Conservation (phyloP, 2,888 invertebrate species). For the Serrognathus titanus region DNA sequence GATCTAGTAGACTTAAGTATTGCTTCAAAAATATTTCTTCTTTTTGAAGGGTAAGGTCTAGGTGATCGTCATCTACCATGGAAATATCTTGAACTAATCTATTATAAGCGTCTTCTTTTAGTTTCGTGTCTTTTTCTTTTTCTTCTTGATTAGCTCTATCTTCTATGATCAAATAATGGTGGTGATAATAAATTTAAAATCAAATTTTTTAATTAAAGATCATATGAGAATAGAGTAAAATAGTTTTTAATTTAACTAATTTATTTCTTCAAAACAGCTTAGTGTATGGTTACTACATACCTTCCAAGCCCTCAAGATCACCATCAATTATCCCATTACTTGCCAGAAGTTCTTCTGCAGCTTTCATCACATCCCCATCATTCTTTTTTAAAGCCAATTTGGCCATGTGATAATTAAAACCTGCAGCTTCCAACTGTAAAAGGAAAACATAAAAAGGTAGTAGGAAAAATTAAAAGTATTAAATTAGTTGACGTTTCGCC, state of each 20-base stretch:
- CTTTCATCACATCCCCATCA: conserved; percentile 55
- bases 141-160: conserved; percentile 8
- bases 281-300: background rate
- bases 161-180: conserved; percentile 1
- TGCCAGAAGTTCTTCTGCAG: conserved; percentile 58
- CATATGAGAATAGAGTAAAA: too few species aligned
- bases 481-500: too few species aligned
- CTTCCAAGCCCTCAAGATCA: conserved; percentile 25
- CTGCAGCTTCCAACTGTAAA: conserved; percentile 56
- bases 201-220: background rate
- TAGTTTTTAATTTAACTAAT: too few species aligned
- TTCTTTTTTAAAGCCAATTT: conserved; percentile 54
- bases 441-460: background rate
- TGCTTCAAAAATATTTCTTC: conserved; percentile 67
- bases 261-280: background rate
- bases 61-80: conserved; percentile 65
- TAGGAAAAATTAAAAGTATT: too few species aligned
- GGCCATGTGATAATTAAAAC: conserved; percentile 56
- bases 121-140: conserved; percentile 32
- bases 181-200: background rate
- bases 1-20: conserved; percentile 59
- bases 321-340: conserved; percentile 43
- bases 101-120: conserved; percentile 57
- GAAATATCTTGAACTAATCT: conserved; percentile 59
- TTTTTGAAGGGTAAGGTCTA: conserved; percentile 66